These are phyloP conservation scores for Fundulus diaphanus DNA, from an alignment of 2,797 vertebrate species.

Conservation along the genomic window DNA sequence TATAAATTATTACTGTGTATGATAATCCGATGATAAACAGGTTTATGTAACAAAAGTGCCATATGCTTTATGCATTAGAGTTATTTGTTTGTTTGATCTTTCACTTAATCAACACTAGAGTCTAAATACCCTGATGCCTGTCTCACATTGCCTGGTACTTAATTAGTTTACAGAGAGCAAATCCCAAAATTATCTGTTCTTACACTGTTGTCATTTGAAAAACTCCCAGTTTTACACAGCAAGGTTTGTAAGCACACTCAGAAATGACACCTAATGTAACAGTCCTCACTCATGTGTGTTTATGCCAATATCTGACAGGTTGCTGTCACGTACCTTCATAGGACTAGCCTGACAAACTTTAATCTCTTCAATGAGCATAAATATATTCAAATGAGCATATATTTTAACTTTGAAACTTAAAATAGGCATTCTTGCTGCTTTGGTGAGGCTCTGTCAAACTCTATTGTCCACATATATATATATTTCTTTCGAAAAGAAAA, in stretches of 20 bases:
- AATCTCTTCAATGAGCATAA: background rate
- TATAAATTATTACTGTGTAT: constrained; percentile 23
- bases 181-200: constrained; percentile 10
- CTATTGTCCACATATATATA: background rate
- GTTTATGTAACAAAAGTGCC: constrained; percentile 4
- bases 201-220: background rate
- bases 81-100: constrained; percentile 4
- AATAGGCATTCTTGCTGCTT: background rate
- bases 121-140: constrained; percentile 1
- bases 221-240: constrained; percentile 1
- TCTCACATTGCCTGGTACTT: background rate
- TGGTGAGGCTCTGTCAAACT: background rate
- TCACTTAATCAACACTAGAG: constrained; percentile 9
- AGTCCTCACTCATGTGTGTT: background rate
- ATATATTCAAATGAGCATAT: background rate
- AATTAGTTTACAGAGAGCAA: constrained; percentile 10
- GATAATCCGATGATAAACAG: constrained; percentile 21
- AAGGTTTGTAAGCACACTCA: constrained; percentile 9
- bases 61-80: constrained; percentile 6
- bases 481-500: background rate
- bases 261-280: background rate
- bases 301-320: constrained; percentile 20
- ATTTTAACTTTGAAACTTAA: background rate
- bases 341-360: background rate
- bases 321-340: constrained; percentile 5